Percentiles rank a stretch among this genome's conserved stretches.
phyloP scores from a whole-genome alignment of 2,113 vertebrate species.

The Oreochromis aureus region DNA sequence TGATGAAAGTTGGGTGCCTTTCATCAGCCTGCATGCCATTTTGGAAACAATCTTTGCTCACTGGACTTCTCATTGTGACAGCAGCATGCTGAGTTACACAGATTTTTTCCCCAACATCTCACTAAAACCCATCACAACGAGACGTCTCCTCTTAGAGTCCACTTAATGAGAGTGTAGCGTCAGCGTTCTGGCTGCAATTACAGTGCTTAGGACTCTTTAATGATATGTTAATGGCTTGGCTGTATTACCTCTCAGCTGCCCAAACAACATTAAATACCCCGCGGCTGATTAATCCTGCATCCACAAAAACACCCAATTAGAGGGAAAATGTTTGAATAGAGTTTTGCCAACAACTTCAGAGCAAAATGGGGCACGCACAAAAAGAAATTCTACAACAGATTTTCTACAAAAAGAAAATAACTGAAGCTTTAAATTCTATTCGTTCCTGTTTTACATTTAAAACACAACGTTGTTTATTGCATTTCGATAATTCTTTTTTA shows the following conservation, averaged over 20 bases:
- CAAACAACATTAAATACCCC: slow-evolving; percentile 70
- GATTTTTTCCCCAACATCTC: slow-evolving; percentile 27
- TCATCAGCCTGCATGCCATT: background rate
- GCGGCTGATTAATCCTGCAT: slow-evolving; percentile 61
- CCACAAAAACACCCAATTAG: slow-evolving; percentile 62
- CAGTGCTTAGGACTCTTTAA: slow-evolving; percentile 62
- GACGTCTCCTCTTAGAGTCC: slow-evolving; percentile 38
- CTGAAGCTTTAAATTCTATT: background rate
- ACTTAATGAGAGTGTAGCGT: slow-evolving; percentile 62
- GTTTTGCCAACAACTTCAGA: slow-evolving; percentile 34
- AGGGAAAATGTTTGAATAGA: slow-evolving; percentile 42
- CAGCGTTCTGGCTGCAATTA: slow-evolving; percentile 65
- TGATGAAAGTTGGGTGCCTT: background rate
- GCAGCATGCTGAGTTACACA: slow-evolving; percentile 37
- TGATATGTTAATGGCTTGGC: slow-evolving; percentile 71
- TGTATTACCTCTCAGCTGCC: slow-evolving; percentile 67
- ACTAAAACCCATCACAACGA: slow-evolving; percentile 47
- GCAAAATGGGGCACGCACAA: background rate
- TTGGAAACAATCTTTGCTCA: slow-evolving; percentile 14
- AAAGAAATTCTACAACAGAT: background rate
- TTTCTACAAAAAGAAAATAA: background rate
- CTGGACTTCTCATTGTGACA: slow-evolving; percentile 27
- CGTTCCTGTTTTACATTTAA: background rate
- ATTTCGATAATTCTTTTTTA: background rate
- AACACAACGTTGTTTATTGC: background rate